Percentiles rank a stretch among this genome's conserved stretches.
Evolutionary conservation across 2,797 vertebrate species (phyloP).

Genomic region (Euphonia xanthogaster): DNA sequence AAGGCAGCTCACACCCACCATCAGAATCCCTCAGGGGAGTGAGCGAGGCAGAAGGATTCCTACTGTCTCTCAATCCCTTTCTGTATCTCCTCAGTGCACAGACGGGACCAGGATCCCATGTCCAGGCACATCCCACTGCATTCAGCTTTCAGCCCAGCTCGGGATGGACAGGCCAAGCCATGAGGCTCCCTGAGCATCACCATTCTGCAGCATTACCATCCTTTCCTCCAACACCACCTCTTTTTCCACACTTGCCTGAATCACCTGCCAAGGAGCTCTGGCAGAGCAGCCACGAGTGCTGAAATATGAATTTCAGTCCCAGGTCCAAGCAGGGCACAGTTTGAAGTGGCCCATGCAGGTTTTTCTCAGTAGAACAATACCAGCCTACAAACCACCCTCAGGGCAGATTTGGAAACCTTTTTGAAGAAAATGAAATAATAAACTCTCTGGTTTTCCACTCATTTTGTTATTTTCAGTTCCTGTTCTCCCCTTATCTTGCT

Average conservation of each 20-base stretch:
- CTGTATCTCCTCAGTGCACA: not conserved
- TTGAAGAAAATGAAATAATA: not conserved
- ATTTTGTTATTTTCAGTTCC: not conserved
- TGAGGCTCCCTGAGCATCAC: not conserved
- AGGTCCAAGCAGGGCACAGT: not conserved
- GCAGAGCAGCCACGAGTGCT: not conserved
- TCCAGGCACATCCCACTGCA: not conserved
- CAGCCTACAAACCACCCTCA: not conserved
- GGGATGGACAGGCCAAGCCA: not conserved
- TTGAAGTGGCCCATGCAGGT: not conserved
- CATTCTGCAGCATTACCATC: not conserved
- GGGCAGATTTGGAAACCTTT: not conserved
- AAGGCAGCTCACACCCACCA: not conserved
- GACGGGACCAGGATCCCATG: not conserved
- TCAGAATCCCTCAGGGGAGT: accelerated
- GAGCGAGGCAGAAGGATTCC: not conserved
- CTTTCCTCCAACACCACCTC: accelerated
- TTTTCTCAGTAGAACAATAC: not conserved
- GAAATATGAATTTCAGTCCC: not conserved
- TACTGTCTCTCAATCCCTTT: not conserved
- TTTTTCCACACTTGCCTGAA: not conserved
- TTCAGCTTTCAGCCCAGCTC: not conserved
- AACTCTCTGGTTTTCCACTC: not conserved
- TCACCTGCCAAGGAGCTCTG: not conserved
- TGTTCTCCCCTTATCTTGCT: not conserved